Conservation (phyloP, 2,113 vertebrate genomes). For the Lampris megalopsis region DNA sequence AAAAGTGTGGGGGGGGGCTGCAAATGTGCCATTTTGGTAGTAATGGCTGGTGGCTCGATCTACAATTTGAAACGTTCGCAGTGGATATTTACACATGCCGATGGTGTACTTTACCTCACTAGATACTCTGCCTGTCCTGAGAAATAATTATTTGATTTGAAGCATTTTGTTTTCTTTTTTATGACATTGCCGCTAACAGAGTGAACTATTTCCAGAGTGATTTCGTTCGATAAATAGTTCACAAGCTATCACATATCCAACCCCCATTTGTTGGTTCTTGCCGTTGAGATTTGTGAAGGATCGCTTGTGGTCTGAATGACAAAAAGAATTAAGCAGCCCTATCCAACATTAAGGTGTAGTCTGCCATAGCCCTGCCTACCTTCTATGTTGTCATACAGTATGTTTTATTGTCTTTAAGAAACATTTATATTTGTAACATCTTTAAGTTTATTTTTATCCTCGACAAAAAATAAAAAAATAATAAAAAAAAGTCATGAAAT, state of each 20-base stretch:
- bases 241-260: constrained; percentile 66
- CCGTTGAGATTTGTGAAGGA: constrained; percentile 56
- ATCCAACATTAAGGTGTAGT: constrained; percentile 52
- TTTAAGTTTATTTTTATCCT: constrained; percentile 80
- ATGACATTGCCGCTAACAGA: constrained; percentile 67
- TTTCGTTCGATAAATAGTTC: constrained; percentile 63
- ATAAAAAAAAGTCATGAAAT: constrained; percentile 49
- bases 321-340: constrained; percentile 59
- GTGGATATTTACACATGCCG: constrained; percentile 37
- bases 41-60: constrained; percentile 14
- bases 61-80: constrained; percentile 24
- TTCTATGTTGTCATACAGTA: constrained; percentile 62
- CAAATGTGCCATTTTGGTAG: constrained; percentile 52
- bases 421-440: constrained; percentile 84
- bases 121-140: constrained; percentile 53
- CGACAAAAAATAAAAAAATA: constrained; percentile 66
- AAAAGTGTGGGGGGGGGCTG: not conserved
- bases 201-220: constrained; percentile 69
- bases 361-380: constrained; percentile 76
- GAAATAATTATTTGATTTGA: constrained; percentile 42
- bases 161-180: constrained; percentile 24
- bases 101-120: constrained; percentile 72
- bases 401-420: constrained; percentile 76
- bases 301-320: constrained; percentile 55
- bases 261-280: constrained; percentile 56